Base-by-base conservation (phyloP, 2,888 invertebrate genomes). In the Euplexia lucipara region DNA sequence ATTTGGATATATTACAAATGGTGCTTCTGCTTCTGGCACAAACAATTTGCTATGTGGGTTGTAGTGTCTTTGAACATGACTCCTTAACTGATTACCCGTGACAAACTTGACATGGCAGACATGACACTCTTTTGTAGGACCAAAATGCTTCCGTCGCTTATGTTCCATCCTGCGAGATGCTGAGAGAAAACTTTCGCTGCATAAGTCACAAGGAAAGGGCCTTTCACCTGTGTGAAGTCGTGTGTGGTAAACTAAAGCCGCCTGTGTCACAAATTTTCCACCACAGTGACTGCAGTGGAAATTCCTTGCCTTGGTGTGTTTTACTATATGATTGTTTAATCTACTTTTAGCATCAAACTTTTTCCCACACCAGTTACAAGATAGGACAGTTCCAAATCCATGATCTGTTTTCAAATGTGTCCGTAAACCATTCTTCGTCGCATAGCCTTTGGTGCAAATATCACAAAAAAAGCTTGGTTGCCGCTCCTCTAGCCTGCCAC, bases 181-280 rank as follows among this genome's bases (percentile, higher is more conserved):
- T 0, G 92, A 92, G 2, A 93, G 71, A 58, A 95, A 95, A 32
- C 87, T 90, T 67, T 92, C 92, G n/a, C 82, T 78, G 57, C 94
- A 95, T 54, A 91, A 37, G 18, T 93, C 91, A 79, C 94, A 95
- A 6, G 89, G 86, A 52, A 88, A 94, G 0, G 94, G 94, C 39
- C 82, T 84, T 59, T 95, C 94, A 0, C 94, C 94, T 0, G 94
- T 94, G 64, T 95, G 94, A 1, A 92, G 78, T n/a, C 94, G 82
- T 1, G 82, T 88, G 63, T 95, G 94, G 51, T 92, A 91, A 0
- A 89, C 79, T 34, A 94, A 81, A 1, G 94, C 93, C 2, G 91
- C 89, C 51, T 83, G 84, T 0, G 93, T 90, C 0, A 94, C 93
- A 81, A 94, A 95, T 57, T 87, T 90, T 0, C 89, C 89, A 2